A percentile compares a stretch with the other conserved stretches of the same genome.
These are phyloP conservation scores for Himantopus leucocephalus DNA, from an alignment of 2,113 vertebrate species.

Conservation along the genomic window DNA sequence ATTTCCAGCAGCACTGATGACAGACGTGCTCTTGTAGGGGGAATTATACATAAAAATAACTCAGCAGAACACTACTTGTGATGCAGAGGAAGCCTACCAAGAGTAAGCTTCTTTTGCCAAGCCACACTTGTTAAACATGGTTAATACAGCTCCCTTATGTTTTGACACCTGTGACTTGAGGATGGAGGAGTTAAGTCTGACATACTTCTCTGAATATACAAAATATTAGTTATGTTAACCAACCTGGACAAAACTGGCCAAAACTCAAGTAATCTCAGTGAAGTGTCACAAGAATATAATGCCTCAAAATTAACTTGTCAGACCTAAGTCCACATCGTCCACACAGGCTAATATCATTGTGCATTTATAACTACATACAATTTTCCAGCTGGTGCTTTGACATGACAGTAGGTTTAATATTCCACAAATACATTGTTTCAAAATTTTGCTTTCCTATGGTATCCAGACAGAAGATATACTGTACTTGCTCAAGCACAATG, in stretches of 20 bases:
- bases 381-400: not conserved
- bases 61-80: not conserved
- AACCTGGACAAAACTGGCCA: not conserved
- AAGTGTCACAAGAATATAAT: not conserved
- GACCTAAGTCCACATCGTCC: not conserved
- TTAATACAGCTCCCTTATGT: not conserved
- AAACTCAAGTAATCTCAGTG: not conserved
- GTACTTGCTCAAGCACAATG: not conserved
- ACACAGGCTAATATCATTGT: not conserved
- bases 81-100: not conserved
- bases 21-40: not conserved
- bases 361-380: not conserved
- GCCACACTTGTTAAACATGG: not conserved
- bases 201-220: rapidly evolving
- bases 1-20: not conserved
- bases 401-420: not conserved
- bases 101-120: not conserved
- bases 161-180: not conserved
- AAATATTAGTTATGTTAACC: not conserved
- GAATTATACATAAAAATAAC: not conserved
- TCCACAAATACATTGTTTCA: not conserved
- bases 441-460: not conserved
- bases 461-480: not conserved
- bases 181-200: not conserved
- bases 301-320: not conserved